Conservation (phyloP, 2,888 invertebrate genomes). For the Nemotelus nigrinus region DNA sequence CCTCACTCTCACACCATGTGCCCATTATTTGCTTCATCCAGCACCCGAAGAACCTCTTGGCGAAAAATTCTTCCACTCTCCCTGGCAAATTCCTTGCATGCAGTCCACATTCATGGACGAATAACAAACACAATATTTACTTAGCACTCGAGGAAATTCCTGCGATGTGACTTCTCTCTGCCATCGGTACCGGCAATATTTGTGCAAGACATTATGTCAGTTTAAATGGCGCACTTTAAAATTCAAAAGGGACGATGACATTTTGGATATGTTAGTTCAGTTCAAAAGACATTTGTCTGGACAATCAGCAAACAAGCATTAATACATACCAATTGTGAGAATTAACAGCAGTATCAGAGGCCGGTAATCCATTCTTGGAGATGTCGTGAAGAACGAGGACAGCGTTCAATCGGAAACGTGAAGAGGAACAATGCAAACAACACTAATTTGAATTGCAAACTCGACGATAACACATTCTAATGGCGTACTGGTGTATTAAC, state of each 20-base stretch:
- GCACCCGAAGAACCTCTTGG: background rate
- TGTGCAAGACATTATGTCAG: conserved; percentile 34
- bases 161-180: background rate
- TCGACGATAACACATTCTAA: background rate
- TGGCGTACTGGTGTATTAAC: background rate
- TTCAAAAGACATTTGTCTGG: conserved; percentile 26
- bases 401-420: too few relatives aligned
- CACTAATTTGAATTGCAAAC: background rate
- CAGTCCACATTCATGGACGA: conserved; percentile 29
- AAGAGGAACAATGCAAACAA: background rate
- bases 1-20: background rate
- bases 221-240: conserved; percentile 34
- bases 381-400: background rate
- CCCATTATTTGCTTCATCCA: conserved; percentile 15
- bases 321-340: conserved; percentile 23
- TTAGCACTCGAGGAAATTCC: conserved; percentile 36
- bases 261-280: conserved; percentile 26
- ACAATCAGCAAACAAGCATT: conserved; percentile 21
- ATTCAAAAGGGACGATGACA: conserved; percentile 21
- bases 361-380: conserved; percentile 38
- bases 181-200: conserved; percentile 5
- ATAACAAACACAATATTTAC: conserved; percentile 38
- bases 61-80: conserved; percentile 11
- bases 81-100: conserved; percentile 4
- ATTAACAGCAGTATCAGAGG: conserved; percentile 28